Base-by-base conservation (phyloP, 1,140 invertebrate species). In the Drosophila hydei region DNA sequence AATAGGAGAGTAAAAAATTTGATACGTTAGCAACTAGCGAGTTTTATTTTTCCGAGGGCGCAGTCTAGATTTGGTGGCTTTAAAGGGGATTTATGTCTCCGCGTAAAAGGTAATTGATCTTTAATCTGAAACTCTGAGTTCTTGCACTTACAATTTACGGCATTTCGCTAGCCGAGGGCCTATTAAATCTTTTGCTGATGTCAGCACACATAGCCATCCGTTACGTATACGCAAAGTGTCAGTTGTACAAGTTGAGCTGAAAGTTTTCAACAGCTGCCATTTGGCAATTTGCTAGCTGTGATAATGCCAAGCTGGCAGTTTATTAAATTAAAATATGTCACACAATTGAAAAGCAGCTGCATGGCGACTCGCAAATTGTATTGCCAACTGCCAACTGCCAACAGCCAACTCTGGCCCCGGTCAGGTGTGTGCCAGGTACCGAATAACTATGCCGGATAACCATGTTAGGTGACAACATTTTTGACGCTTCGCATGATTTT, bases 241-340 rank as follows among this genome's bases (percentile, higher is more conserved):
- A 18, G 4, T 25, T n/a, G 38, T 8, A 14, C 3, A 5, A 33
- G 11, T 18, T 27, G 16, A 23, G 21, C 23, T 33, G 42, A 21
- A 52, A 54, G 63, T 61, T 27, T 40, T 43, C 62, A 55, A 48
- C 63, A 68, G n/a, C 12, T 42, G 33, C 27, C 58, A 48, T 48
- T 59, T 48, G 50, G 16, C 50, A 52, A 52, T 36, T 27, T 30
- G 40, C 7, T 27, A 55, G 48, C 61, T 68, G 55, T 61, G 65
- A 36, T 58, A 59, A 68, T 59, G 77, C 33, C 33, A 52, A 72
- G 33, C 63, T 56, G 61, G 8, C 45, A 51, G 61, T 51, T 84
- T 79, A 76, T 84, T 73, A 71, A 83, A 85, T 85, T 85, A 79
- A 76, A 85, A 79, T 73, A 76, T 77, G 75, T 84, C 72, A 67